These are phyloP conservation scores for human DNA, from an alignment of 2,113 vertebrate genomes.

Conservation along the genomic window DNA sequence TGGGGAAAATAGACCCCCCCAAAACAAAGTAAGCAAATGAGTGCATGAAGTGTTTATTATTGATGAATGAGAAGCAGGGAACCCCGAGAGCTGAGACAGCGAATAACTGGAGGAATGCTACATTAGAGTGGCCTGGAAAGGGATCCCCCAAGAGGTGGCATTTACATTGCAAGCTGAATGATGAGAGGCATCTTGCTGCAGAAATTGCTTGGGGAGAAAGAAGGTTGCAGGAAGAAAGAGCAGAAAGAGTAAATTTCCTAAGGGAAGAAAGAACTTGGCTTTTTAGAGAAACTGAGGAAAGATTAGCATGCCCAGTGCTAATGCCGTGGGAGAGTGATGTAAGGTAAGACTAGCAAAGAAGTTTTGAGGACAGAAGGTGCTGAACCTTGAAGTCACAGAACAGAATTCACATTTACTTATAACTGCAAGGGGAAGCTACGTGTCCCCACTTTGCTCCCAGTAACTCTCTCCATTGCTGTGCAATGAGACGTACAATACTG, in stretches of 20 bases:
- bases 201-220: neutral
- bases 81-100: neutral
- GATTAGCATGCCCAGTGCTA: neutral
- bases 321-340: neutral
- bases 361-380: neutral
- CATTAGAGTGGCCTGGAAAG: neutral
- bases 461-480: neutral
- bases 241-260: neutral
- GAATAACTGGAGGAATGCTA: neutral
- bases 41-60: neutral
- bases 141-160: neutral
- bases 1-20: neutral
- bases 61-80: neutral
- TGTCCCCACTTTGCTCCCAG: neutral
- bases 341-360: neutral
- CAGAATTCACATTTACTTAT: neutral
- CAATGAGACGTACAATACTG: neutral
- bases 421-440: neutral
- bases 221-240: neutral
- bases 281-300: constrained; percentile 38
- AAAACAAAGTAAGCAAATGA: neutral
- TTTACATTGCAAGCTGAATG: neutral
- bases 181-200: neutral
- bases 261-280: neutral
- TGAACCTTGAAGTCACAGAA: neutral